These are phyloP conservation scores for Psittacula derbiana DNA, from an alignment of 2,797 vertebrate genomes.

Conservation along the genomic window DNA sequence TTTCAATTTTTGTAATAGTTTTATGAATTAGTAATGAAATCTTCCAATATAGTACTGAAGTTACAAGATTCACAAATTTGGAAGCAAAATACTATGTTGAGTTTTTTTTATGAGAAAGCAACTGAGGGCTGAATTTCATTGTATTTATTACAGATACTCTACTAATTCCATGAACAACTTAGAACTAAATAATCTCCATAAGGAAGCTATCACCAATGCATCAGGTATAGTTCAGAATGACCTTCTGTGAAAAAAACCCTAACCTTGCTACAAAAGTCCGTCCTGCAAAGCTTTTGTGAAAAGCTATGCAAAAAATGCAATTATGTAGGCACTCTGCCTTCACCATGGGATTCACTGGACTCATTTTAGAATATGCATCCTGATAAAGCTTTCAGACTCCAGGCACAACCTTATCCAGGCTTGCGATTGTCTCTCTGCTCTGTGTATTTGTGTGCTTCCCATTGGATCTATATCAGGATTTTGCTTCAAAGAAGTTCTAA, in stretches of 20 bases:
- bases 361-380: neutral
- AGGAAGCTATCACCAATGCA: neutral
- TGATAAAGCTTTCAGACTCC: neutral
- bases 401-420: neutral
- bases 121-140: neutral
- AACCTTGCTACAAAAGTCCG: neutral
- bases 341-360: neutral
- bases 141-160: neutral
- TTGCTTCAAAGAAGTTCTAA: neutral
- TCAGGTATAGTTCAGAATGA: neutral
- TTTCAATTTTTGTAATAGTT: neutral
- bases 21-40: neutral
- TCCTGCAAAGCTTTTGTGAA: constrained; percentile 29
- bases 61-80: neutral
- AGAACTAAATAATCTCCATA: neutral
- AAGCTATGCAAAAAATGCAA: constrained; percentile 14
- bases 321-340: neutral
- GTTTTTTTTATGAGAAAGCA: neutral
- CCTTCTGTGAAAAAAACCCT: neutral
- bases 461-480: neutral
- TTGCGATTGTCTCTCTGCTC: neutral
- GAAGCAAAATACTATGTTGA: neutral
- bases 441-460: neutral
- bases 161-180: neutral
- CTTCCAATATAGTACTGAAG: neutral